Percentiles rank a stretch among this genome's conserved stretches.
Conservation (phyloP, 2,797 vertebrate genomes). For the Zenarchopterus dispar region DNA sequence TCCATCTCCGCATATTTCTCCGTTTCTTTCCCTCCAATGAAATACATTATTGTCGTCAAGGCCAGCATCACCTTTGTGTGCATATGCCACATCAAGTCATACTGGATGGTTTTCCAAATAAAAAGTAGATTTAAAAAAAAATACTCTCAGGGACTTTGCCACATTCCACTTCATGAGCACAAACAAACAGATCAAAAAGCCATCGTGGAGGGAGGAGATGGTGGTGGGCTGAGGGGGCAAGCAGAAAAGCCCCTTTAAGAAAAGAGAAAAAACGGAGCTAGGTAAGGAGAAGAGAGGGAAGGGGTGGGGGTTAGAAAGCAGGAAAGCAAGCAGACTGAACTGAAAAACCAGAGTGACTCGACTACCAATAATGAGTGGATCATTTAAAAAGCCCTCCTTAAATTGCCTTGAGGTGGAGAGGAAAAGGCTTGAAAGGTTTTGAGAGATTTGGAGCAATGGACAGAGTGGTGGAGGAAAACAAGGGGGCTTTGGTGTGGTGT, state of each 20-base stretch:
- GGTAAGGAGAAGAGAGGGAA: conserved; percentile 48
- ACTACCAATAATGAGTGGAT: conserved; percentile 78
- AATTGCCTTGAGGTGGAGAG: conserved; percentile 72
- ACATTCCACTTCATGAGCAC: conserved; percentile 80
- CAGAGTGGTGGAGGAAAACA: conserved; percentile 16
- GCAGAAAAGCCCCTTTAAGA: conserved; percentile 56
- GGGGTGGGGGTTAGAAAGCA: conserved; percentile 16
- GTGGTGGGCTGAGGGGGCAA: conserved; percentile 4
- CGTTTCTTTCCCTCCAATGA: conserved; percentile 58
- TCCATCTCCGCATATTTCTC: conserved; percentile 57
- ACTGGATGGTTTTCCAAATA: conserved; percentile 75
- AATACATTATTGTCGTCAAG: conserved; percentile 77
- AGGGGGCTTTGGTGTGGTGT: neutral
- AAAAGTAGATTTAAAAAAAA: conserved; percentile 44
- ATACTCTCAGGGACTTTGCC: conserved; percentile 81
- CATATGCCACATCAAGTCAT: conserved; percentile 62
- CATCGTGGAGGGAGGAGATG: conserved; percentile 62
- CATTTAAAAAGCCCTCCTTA: conserved; percentile 78
- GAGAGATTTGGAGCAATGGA: conserved; percentile 60
- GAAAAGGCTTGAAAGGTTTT: conserved; percentile 76
- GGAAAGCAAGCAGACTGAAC: conserved; percentile 66
- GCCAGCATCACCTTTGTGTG: conserved; percentile 66
- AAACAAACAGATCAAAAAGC: conserved; percentile 77
- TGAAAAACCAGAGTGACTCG: conserved; percentile 77
- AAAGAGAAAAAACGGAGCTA: conserved; percentile 21